Evolutionary conservation across 1,140 invertebrate genomes (phyloP).

Genomic region (Bombus huntii): DNA sequence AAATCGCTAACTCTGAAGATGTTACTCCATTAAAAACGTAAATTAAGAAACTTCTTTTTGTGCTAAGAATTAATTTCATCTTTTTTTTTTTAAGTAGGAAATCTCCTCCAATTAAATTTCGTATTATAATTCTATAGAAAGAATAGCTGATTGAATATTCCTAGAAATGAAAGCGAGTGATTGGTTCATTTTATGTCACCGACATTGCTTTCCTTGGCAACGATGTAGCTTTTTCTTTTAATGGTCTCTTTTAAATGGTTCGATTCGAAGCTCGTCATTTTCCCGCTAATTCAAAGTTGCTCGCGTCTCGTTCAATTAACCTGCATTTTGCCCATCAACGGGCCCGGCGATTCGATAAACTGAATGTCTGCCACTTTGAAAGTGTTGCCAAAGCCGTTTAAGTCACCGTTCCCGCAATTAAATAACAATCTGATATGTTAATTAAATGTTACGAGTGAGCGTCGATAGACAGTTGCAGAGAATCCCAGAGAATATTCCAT

Average conservation of each 20-base stretch:
- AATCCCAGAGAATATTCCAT: too few species aligned
- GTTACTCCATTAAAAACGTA: background rate
- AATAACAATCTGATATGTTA: background rate
- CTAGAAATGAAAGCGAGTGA: background rate
- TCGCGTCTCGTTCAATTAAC: slow-evolving; percentile 48
- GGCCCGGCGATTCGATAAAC: slow-evolving; percentile 34
- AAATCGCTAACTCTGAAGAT: background rate
- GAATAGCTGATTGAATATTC: background rate
- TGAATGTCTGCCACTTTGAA: slow-evolving; percentile 14
- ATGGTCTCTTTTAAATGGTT: background rate
- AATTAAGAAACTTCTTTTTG: background rate
- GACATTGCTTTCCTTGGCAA: background rate
- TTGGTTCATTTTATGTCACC: background rate
- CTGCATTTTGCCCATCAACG: slow-evolving; percentile 31
- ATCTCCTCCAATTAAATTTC: background rate
- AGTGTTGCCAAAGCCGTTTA: slow-evolving; percentile 25
- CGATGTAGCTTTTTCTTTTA: background rate
- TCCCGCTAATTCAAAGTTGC: slow-evolving; percentile 1
- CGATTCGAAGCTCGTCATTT: background rate
- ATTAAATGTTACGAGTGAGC: slow-evolving; percentile 13
- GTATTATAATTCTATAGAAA: background rate
- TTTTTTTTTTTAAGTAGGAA: background rate
- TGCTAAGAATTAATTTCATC: background rate
- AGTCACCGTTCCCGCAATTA: slow-evolving; percentile 28
- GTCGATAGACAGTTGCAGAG: background rate